These are phyloP conservation scores for Rhyzopertha dominica DNA, from an alignment of 1,140 invertebrate species.

Conservation along the genomic window DNA sequence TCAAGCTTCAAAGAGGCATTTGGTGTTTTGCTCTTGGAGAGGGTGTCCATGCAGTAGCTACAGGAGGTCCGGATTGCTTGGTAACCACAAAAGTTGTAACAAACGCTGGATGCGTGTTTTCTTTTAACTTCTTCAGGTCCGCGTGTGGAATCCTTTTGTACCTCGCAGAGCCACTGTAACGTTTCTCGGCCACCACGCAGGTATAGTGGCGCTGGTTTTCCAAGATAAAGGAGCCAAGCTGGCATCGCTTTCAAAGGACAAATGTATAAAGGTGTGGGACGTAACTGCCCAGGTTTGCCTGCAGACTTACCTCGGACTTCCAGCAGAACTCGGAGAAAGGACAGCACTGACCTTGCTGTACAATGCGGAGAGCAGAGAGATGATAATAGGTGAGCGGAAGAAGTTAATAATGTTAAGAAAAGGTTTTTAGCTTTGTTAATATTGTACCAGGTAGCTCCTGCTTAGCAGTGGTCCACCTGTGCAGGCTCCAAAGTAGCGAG, in stretches of 20 bases:
- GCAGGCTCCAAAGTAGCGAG: constrained; percentile 55
- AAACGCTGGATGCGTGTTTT: no score
- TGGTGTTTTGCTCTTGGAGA: constrained; percentile 55
- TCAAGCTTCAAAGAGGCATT: constrained; percentile 45
- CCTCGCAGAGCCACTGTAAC: constrained; percentile 55
- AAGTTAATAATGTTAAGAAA: no score
- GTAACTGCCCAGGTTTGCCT: constrained; percentile 53
- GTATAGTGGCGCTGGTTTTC: constrained; percentile 60
- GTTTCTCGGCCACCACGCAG: constrained; percentile 63
- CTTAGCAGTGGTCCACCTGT: constrained; percentile 56
- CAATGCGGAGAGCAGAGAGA: constrained; percentile 57
- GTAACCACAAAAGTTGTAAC: no score
- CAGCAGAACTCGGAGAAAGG: constrained; percentile 53
- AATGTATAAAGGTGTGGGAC: constrained; percentile 68
- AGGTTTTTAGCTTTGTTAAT: no score
- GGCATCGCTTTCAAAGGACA: constrained; percentile 60
- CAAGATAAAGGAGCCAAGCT: constrained; percentile 49
- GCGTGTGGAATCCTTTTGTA: constrained; percentile 73
- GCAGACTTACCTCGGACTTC: constrained; percentile 60
- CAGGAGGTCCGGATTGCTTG: constrained; percentile 66
- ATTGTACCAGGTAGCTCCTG: constrained; percentile 52
- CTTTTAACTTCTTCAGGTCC: no score
- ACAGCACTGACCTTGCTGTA: constrained; percentile 56
- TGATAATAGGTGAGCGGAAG: no score
- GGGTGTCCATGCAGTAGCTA: constrained; percentile 55